These are phyloP conservation scores for Epirrhoe alternata DNA, from an alignment of 2,888 invertebrate species.

Conservation along the genomic window DNA sequence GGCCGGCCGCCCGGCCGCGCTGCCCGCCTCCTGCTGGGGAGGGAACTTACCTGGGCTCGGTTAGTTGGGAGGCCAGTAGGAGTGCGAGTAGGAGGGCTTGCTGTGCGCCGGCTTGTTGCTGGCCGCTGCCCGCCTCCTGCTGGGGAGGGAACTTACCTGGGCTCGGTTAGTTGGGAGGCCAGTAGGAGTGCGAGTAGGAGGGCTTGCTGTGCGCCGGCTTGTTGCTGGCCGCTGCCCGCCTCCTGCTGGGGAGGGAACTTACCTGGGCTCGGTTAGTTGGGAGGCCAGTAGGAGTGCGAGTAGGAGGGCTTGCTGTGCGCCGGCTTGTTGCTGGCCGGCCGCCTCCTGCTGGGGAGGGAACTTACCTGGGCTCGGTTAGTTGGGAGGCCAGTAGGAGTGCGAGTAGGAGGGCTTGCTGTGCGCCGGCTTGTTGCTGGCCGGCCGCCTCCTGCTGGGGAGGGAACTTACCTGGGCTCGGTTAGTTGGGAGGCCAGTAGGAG, in stretches of 20 bases:
- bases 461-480: no score
- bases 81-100: conserved; percentile 87
- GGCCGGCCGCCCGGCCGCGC: conserved; percentile 78
- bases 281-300: conserved; percentile 87
- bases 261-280: no score
- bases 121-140: conserved; percentile 85
- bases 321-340: conserved; percentile 83
- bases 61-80: conserved; percentile 88
- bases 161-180: no score
- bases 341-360: conserved; percentile 83
- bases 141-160: no score
- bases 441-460: conserved; percentile 83
- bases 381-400: conserved; percentile 87
- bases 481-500: conserved; percentile 88
- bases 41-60: no score
- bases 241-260: conserved; percentile 85
- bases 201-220: conserved; percentile 87
- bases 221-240: conserved; percentile 81
- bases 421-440: conserved; percentile 84
- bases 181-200: conserved; percentile 86
- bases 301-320: conserved; percentile 87
- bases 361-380: no score
- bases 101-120: conserved; percentile 85
- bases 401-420: conserved; percentile 87
- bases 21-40: conserved; percentile 83